Evolutionary conservation across 2,113 vertebrate species (phyloP), one percentile per base, ranked within the genome.

Genomic region (Piprites chloris): DNA sequence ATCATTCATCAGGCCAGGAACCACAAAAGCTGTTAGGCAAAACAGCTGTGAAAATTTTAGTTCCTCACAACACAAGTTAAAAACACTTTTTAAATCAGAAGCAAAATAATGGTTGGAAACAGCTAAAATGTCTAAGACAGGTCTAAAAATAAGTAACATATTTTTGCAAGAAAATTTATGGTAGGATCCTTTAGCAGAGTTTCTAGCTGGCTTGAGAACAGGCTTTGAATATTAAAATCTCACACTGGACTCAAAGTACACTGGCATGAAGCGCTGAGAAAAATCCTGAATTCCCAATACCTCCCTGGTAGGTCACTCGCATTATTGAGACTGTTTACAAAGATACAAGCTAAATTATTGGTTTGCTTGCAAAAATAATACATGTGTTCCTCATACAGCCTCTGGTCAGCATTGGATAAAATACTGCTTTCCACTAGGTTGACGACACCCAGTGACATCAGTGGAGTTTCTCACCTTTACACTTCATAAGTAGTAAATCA

Each of bases 361-460:
- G 55, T 96, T 75, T 75, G 33, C 85, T 92, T 94, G 58, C 46
- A 84, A 82, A 96, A 95, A 73, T n/a, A 90, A 79, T 41, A 72
- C 86, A 35, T 68, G 56, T 66, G 89, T 94, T 96, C 85, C 86
- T 92, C 77, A 76, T 71, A 53, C 86, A 85, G 75, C 50, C 86
- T 41, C 72, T 68, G 49, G 75, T 93, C 28, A 90, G 69, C 52
- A 28, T 13, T 37, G 84, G 56, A 14, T 76, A 55, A 89, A 92
- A 82, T 6, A 24, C 5, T 12, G n/a, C 68, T 84, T 44, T 80
- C 41, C 61, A 56, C 66, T 14, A 8, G 26, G 42, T 1, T 66
- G 69, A 87, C 0, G 11, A 41, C 74, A 91, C 23, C 44, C 49
- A 27, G 86, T 76, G 80, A 91, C 94, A 79, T 46, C 73, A 82